Base-by-base conservation (phyloP, 2,113 vertebrate species). In the Pollachius pollachius region DNA sequence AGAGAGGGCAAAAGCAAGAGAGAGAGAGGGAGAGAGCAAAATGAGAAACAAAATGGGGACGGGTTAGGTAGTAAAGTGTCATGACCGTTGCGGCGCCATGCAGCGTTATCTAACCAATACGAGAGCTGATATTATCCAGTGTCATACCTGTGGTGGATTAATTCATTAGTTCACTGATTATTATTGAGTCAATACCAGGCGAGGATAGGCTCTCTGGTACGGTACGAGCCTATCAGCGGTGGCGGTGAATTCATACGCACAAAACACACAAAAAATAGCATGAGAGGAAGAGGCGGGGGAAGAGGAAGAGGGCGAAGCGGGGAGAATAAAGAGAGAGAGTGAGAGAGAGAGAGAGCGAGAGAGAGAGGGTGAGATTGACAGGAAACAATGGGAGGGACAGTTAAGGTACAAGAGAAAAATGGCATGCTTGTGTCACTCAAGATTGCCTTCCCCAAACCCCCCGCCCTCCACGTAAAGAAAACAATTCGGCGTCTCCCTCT, bases 131-230 rank as follows among this genome's bases (percentile, higher is more conserved):
- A 84, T 84, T 82, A 81, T 65, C 72, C 23, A 66, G 23, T 67
- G 76, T 52, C 70, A 70, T 82, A 91, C 88, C 89, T 88, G 80
- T 76, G 70, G 79, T 74, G 64, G 84, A 88, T 89, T 89, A 89
- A 89, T 88, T 76, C 62, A 88, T 88, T 88, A 89, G 87, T 90
- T 80, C 63, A 82, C 69, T 85, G 80, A 90, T 80, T 83, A 83
- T 81, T 83, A 83, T 87, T 87, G 84, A 81, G 82, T 91, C 87
- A 91, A 71, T 91, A 91, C 89, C 89, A 91, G 81, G 88, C 82
- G 69, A 91, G 87, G 72, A 91, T 89, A 75, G 89, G 88, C 84
- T 89, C 87, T 70, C 80, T 81, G 59, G 89, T 91, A 65, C 84
- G 89, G 67, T 90, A 90, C 11, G 89, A 90, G 83, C 89, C 89